Conservation (phyloP, 2,113 vertebrate species). For the Caretta caretta region DNA sequence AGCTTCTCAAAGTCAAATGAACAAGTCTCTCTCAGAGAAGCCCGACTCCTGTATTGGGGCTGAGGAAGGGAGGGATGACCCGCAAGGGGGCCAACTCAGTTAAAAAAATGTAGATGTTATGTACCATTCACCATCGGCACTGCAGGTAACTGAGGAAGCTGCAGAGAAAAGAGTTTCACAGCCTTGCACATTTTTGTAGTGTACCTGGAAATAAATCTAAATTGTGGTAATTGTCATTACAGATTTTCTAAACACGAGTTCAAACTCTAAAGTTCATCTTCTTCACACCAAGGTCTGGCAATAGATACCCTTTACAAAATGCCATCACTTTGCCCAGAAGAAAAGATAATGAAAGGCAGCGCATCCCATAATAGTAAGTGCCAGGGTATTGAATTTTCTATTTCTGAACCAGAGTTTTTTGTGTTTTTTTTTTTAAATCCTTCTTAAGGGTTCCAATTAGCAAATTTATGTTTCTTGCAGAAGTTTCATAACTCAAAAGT, state of each 20-base stretch:
- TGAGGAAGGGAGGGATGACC: background rate
- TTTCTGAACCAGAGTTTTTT: background rate
- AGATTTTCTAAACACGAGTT: background rate
- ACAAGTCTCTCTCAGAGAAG: background rate
- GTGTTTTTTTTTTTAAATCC: constrained; percentile 4
- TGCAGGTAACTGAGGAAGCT: background rate
- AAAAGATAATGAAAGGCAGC: background rate
- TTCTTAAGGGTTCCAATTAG: background rate
- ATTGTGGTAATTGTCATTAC: background rate
- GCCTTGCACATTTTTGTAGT: background rate
- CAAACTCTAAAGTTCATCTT: background rate
- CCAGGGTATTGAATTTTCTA: background rate
- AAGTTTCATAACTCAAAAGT: constrained; percentile 23
- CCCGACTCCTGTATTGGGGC: background rate
- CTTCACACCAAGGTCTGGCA: background rate
- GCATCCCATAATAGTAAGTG: background rate
- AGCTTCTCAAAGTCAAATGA: background rate
- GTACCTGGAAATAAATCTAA: background rate
- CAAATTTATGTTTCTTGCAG: constrained; percentile 6
- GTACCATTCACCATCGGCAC: no score
- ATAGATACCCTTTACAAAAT: background rate
- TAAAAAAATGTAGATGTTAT: background rate
- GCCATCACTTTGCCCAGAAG: background rate
- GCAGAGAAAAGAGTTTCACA: background rate
- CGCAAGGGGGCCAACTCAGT: background rate